Base-by-base conservation (phyloP, 2,797 vertebrate genomes). In the Gobionotothen gibberifrons region DNA sequence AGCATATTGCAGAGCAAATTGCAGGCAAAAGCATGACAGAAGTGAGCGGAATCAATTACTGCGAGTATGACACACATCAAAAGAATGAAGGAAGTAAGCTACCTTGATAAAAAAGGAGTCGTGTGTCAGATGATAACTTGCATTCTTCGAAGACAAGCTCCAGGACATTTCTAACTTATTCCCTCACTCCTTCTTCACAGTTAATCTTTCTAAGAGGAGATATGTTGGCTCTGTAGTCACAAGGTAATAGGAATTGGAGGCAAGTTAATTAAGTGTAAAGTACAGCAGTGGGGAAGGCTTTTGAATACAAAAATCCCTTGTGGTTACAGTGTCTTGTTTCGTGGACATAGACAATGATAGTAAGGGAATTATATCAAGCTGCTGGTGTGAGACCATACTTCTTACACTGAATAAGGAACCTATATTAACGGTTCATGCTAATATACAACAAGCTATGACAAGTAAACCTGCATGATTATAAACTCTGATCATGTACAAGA, bases 31-130 rank as follows among this genome's bases (percentile, higher is more conserved):
- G 90, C 92, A 77, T 93, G 90, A 91, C 85, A 81, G 90, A 79
- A 86, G 88, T 75, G 74, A 90, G 83, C 69, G 71, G 88, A 94
- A 95, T 93, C 93, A 92, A 94, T 95, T 94, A 94, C 85, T 57
- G 72, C 44, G 32, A 60, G 81, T 84, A 58, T 85, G 88, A 90
- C 83, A 82, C 85, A 92, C 92, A 93, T 94, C 91, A 94, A 93
- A 94, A 90, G 90, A 87, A 87, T 69, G 81, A 85, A 66, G 86
- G 78, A 65, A 67, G 82, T 81, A 80, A 82, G 89, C 77, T 91
- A 88, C 90, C 87, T 87, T 85, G 78, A 90, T 90, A 90, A 89
- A 85, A 75, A 87, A 82, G 46, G 70, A 91, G 76, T 83, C 78
- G 76, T 65, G 66, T 70, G 64, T 67, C 7, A 72, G 82, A 75